phyloP scores from a whole-genome alignment of 2,113 vertebrate genomes.

The Turdus rufiventris region DNA sequence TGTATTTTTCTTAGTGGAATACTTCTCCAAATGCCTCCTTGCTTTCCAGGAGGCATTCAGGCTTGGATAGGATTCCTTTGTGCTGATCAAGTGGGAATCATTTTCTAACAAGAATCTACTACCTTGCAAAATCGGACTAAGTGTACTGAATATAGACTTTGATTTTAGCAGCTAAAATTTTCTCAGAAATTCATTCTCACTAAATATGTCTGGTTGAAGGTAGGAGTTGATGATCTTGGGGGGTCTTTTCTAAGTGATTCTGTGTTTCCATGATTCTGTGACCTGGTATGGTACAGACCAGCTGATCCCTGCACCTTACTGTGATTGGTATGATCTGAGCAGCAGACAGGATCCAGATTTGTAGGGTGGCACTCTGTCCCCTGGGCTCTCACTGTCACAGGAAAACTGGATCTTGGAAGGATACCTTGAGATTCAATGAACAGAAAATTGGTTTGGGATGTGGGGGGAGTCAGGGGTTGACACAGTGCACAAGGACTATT shows the following conservation, averaged over 20 bases:
- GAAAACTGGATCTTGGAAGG: not conserved
- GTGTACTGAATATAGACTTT: not conserved
- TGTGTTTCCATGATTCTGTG: not conserved
- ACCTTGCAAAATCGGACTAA: not conserved
- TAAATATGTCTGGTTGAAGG: not conserved
- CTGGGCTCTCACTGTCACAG: not conserved
- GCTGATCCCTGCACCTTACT: not conserved
- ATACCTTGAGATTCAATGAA: not conserved
- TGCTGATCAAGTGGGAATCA: not conserved
- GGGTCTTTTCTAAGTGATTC: not conserved
- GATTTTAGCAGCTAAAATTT: not conserved
- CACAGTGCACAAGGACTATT: not conserved
- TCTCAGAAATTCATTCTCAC: not conserved
- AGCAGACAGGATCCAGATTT: not conserved
- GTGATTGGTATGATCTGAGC: not conserved
- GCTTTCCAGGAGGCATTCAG: not conserved
- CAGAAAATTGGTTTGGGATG: not conserved
- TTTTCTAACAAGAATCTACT: not conserved
- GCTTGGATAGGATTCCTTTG: not conserved
- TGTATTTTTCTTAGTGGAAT: not conserved
- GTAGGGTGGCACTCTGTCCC: not conserved
- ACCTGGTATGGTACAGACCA: not conserved
- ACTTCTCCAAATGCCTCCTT: not conserved
- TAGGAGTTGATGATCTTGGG: not conserved
- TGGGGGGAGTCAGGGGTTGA: fast-evolving